phyloP scores from a whole-genome alignment of 2,797 vertebrate species.

The Tolypeutes matacus region DNA sequence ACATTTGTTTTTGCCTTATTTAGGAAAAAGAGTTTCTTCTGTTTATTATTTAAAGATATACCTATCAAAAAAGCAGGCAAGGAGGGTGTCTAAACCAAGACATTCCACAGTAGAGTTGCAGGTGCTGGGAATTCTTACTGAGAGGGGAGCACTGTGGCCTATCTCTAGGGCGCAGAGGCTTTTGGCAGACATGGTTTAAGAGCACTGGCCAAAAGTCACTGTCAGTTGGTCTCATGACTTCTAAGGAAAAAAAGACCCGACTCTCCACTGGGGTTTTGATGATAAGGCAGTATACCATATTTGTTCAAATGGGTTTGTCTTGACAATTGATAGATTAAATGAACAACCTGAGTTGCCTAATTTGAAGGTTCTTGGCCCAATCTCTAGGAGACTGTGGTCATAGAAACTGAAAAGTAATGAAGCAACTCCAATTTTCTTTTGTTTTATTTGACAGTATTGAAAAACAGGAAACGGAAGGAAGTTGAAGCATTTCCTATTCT shows the following conservation, averaged over 20 bases:
- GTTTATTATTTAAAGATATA: constrained; percentile 27
- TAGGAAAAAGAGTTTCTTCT: constrained; percentile 25
- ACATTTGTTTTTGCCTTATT: constrained; percentile 25
- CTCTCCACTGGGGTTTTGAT: background rate
- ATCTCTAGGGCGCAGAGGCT: background rate
- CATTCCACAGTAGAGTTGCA: background rate
- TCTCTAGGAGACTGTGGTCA: background rate
- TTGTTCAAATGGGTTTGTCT: background rate
- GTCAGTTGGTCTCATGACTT: background rate
- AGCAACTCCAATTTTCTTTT: background rate
- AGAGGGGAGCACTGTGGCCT: background rate
- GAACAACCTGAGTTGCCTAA: no score
- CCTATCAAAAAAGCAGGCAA: constrained; percentile 14
- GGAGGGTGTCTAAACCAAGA: background rate
- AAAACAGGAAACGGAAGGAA: background rate
- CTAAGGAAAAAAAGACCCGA: background rate
- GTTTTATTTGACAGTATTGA: background rate
- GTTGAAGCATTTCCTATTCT: background rate
- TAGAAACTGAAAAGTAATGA: background rate
- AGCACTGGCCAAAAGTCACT: background rate
- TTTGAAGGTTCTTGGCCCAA: background rate
- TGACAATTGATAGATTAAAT: background rate
- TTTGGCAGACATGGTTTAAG: background rate
- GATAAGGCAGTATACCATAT: background rate
- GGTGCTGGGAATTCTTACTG: background rate